These are phyloP conservation scores for Masnerella sp. DNA, from an alignment of 2,888 invertebrate species.

Conservation along the genomic window DNA sequence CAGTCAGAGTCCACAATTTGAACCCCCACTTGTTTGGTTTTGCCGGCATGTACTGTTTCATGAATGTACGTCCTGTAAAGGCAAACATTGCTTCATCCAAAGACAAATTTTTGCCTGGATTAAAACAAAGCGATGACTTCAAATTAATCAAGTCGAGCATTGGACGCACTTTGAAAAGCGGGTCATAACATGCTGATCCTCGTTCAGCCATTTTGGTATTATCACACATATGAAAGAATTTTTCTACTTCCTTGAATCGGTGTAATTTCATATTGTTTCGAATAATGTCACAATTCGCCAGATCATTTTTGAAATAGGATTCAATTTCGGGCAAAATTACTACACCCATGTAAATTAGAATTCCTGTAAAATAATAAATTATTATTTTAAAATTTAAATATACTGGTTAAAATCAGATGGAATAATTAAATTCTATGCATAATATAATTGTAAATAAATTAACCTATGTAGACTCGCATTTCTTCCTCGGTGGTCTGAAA, in stretches of 20 bases:
- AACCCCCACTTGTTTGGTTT: slow-evolving; percentile 20
- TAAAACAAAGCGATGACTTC: slow-evolving; percentile 10
- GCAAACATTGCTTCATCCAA: slow-evolving; percentile 31
- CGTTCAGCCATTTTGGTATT: neutral
- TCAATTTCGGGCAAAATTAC: slow-evolving; percentile 14
- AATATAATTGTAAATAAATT: neutral
- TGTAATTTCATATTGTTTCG: slow-evolving; percentile 8
- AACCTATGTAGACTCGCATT: slow-evolving; percentile 7
- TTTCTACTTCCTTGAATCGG: slow-evolving; percentile 16
- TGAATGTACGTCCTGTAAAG: slow-evolving; percentile 14
- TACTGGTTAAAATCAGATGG: neutral
- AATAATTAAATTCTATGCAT: slow-evolving; percentile 1
- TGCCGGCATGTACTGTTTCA: slow-evolving; percentile 26
- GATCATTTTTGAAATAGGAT: slow-evolving; percentile 13
- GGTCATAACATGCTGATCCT: slow-evolving; percentile 2
- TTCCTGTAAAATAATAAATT: slow-evolving; percentile 10
- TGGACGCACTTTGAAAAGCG: slow-evolving; percentile 15
- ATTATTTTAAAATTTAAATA: neutral
- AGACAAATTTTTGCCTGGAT: slow-evolving; percentile 14
- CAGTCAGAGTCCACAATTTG: slow-evolving; percentile 10
- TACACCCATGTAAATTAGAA: slow-evolving; percentile 31
- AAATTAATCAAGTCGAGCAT: slow-evolving; percentile 6
- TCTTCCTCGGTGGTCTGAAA: slow-evolving; percentile 3
- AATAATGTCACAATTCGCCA: slow-evolving; percentile 7
- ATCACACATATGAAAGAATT: slow-evolving; percentile 16